These are phyloP conservation scores for Isaurus tuberculatus DNA, from an alignment of 92 coral and sea anemone genomes.

Conservation along the genomic window DNA sequence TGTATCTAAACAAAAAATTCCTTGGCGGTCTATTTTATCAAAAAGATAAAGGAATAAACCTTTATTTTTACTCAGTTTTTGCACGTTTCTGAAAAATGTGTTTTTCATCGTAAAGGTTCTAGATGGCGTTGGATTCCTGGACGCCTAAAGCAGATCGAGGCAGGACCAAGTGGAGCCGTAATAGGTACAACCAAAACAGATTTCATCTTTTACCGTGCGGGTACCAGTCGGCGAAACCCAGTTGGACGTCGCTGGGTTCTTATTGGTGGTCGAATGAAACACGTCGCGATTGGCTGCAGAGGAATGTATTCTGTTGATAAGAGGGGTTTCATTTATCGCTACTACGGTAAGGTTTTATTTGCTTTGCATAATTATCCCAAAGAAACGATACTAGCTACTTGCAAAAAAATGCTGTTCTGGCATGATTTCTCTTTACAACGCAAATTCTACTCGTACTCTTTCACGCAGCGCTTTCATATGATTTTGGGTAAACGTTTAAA, in stretches of 20 bases:
- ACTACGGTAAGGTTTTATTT: not conserved
- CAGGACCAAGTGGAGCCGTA: constrained; percentile 1
- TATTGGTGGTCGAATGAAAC: not conserved
- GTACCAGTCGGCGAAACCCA: not conserved
- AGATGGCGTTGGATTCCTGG: constrained; percentile 9
- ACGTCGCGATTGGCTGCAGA: not conserved
- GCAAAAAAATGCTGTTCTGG: no score
- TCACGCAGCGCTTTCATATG: no score
- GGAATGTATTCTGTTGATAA: constrained; percentile 3
- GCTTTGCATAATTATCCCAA: not conserved
- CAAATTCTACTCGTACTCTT: no score
- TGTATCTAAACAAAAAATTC: no score
- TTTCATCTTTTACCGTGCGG: not conserved
- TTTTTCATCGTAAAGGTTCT: not conserved
- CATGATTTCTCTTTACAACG: no score
- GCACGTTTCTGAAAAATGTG: not conserved
- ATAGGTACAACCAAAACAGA: not conserved
- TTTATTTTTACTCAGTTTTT: no score
- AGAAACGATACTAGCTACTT: not conserved
- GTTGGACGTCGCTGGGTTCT: not conserved
- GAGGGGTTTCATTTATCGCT: not conserved
- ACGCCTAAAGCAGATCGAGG: not conserved
- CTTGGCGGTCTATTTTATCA: no score
- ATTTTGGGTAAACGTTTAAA: no score
- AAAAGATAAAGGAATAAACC: no score